phyloP scores from a whole-genome alignment of 1,140 invertebrate genomes.

The Trichomalopsis sarcophagae region DNA sequence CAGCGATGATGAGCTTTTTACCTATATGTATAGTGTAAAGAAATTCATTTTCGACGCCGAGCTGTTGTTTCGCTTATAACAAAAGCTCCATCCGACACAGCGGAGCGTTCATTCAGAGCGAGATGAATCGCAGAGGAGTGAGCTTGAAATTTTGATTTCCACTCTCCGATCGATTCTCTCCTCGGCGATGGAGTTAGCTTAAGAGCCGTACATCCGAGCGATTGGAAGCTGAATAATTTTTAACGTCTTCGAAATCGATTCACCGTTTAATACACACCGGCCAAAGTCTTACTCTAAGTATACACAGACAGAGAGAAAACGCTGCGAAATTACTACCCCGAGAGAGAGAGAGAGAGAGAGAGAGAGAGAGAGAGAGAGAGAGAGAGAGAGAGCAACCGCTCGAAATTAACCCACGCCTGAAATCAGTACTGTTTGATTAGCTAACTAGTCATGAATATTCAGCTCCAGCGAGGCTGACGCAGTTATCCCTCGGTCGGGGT shows the following conservation, averaged over 20 bases:
- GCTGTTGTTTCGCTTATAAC: too few species aligned
- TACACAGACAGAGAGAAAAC: not conserved
- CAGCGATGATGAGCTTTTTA: too few species aligned
- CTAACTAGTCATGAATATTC: slow-evolving; percentile 4
- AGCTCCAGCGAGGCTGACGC: not conserved
- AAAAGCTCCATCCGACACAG: too few species aligned
- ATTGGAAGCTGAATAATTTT: not conserved
- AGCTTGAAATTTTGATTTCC: not conserved
- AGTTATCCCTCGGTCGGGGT: not conserved
- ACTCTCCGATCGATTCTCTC: not conserved
- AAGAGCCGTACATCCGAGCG: not conserved
- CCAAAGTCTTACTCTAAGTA: not conserved
- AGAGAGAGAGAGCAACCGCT: not conserved
- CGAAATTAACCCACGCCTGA: not conserved
- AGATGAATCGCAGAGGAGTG: not conserved
- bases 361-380: not conserved
- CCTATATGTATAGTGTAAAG: too few species aligned
- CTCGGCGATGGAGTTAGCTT: not conserved
- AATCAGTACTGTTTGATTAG: slow-evolving; percentile 6
- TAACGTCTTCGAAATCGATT: not conserved
- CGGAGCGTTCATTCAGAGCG: too few species aligned
- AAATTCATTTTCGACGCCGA: too few species aligned
- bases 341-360: not conserved
- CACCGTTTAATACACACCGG: not conserved
- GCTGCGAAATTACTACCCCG: not conserved